Evolutionary conservation across 2,888 invertebrate genomes (phyloP).

Genomic region (Leptinotarsa rubiginosa): DNA sequence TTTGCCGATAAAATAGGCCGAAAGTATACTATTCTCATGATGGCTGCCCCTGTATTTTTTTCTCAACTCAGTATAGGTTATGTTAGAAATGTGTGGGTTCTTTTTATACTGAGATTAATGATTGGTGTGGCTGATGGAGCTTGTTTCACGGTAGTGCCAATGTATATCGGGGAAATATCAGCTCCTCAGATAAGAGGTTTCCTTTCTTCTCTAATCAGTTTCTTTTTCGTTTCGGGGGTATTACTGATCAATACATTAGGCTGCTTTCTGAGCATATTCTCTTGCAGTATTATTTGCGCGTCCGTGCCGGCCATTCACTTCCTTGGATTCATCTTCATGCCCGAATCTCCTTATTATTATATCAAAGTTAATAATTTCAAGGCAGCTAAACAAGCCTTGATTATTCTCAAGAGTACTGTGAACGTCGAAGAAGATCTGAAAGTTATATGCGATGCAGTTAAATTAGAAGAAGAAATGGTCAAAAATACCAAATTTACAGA

Average conservation of each 20-base stretch:
- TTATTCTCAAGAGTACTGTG: constrained; percentile 62
- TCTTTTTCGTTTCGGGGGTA: constrained; percentile 71
- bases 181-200: constrained; percentile 71
- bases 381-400: constrained; percentile 67
- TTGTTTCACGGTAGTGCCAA: constrained; percentile 67
- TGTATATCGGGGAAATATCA: constrained; percentile 74
- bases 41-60: constrained; percentile 20
- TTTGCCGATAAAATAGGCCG: constrained; percentile 76
- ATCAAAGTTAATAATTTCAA: constrained; percentile 64
- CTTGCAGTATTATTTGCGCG: constrained; percentile 67
- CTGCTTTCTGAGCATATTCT: constrained; percentile 66
- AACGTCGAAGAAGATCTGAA: constrained; percentile 51
- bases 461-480: constrained; percentile 54
- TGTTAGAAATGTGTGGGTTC: constrained; percentile 18
- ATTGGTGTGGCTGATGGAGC: constrained; percentile 72
- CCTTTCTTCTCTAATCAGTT: constrained; percentile 72
- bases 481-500: constrained; percentile 50
- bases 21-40: constrained; percentile 71
- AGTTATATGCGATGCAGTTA: constrained; percentile 47
- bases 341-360: constrained; percentile 72
- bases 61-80: constrained; percentile 21
- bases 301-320: constrained; percentile 67
- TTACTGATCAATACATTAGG: constrained; percentile 72
- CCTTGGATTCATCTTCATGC: constrained; percentile 68
- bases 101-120: constrained; percentile 62